Evolutionary conservation across 2,888 invertebrate species (phyloP).

Genomic region (Phania funesta): DNA sequence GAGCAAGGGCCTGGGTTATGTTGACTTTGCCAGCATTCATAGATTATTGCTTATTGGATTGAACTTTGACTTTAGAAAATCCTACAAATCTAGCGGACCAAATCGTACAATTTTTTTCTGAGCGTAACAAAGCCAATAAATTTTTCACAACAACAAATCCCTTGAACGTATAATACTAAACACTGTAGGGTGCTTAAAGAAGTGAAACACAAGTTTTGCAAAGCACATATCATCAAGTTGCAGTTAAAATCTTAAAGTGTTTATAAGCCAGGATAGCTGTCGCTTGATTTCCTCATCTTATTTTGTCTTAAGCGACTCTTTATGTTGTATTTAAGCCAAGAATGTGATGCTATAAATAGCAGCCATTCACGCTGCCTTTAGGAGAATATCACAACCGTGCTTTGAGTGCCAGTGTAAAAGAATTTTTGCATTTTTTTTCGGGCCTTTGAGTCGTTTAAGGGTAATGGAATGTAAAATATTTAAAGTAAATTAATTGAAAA

Average conservation of each 20-base stretch:
- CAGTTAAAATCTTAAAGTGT: conserved; percentile 53
- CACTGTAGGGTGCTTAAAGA: conserved; percentile 11
- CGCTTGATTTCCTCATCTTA: neutral
- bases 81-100: too few species aligned
- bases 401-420: conserved; percentile 1
- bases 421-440: conserved; percentile 14
- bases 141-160: neutral
- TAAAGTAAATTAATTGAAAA: too few species aligned
- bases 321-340: conserved; percentile 38
- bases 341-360: conserved; percentile 62
- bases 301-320: conserved; percentile 5
- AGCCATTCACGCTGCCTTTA: conserved; percentile 59
- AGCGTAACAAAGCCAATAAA: neutral
- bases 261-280: conserved; percentile 24
- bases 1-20: too few species aligned
- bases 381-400: conserved; percentile 35
- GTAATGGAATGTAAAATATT: too few species aligned
- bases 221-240: conserved; percentile 48
- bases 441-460: too few species aligned
- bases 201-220: neutral
- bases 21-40: too few species aligned
- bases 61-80: too few species aligned
- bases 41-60: too few species aligned
- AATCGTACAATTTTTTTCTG: too few species aligned
- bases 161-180: neutral